Conservation (phyloP, 2,888 invertebrate genomes). For the Meiosimyza platycephala region DNA sequence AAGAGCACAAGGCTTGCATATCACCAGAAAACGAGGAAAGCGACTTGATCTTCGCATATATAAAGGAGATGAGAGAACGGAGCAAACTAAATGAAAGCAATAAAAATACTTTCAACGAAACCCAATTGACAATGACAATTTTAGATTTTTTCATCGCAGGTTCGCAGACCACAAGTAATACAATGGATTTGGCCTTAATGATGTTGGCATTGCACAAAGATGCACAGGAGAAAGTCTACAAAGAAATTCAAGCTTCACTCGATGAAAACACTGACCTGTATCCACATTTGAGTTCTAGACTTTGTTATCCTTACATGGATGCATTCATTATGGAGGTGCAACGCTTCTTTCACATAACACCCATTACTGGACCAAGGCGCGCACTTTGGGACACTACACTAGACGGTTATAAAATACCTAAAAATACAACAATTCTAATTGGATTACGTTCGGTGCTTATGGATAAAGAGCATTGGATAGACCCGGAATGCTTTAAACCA, state of each 20-base stretch:
- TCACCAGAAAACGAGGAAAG: slow-evolving; percentile 65
- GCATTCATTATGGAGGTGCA: slow-evolving; percentile 72
- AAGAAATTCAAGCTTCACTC: slow-evolving; percentile 69
- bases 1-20: slow-evolving; percentile 70
- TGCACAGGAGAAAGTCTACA: slow-evolving; percentile 71
- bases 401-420: slow-evolving; percentile 70
- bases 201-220: slow-evolving; percentile 72
- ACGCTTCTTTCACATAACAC: slow-evolving; percentile 70
- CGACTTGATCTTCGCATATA: slow-evolving; percentile 75
- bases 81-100: slow-evolving; percentile 42
- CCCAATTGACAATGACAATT: slow-evolving; percentile 74
- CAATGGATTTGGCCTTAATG: slow-evolving; percentile 73
- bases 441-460: slow-evolving; percentile 71
- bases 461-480: slow-evolving; percentile 71
- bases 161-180: slow-evolving; percentile 73
- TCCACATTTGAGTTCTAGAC: slow-evolving; percentile 60
- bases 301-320: slow-evolving; percentile 69
- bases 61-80: slow-evolving; percentile 71
- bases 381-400: slow-evolving; percentile 70
- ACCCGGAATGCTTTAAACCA: slow-evolving; percentile 74
- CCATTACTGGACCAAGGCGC: slow-evolving; percentile 71
- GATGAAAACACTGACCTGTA: slow-evolving; percentile 44
- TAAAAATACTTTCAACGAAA: slow-evolving; percentile 68
- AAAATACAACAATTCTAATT: slow-evolving; percentile 69
- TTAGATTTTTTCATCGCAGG: slow-evolving; percentile 78